These are phyloP conservation scores for Hippocampus barbouri DNA, from an alignment of 2,113 vertebrate genomes.

Conservation along the genomic window DNA sequence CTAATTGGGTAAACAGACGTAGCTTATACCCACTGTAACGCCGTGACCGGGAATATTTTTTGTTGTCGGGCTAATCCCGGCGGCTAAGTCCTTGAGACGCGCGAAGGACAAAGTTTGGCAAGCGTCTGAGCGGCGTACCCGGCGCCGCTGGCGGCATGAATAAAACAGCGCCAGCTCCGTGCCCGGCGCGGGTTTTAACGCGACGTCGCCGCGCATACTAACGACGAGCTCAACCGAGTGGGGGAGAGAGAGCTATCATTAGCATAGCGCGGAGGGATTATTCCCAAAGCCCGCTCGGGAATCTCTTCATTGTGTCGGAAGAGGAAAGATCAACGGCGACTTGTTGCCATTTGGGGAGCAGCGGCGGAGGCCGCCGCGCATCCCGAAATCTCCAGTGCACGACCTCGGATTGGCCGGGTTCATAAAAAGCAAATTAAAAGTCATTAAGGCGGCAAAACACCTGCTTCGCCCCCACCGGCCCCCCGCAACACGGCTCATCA, in stretches of 20 bases:
- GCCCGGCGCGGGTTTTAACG: constrained; percentile 41
- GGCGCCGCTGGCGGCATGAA: constrained; percentile 51
- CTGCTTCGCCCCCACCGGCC: constrained; percentile 50
- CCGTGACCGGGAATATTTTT: constrained; percentile 17
- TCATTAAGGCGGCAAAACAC: constrained; percentile 70
- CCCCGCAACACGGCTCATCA: constrained; percentile 46
- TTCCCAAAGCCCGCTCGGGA: constrained; percentile 59
- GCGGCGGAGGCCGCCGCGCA: background rate
- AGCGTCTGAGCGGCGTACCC: constrained; percentile 52
- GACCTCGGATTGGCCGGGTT: constrained; percentile 65
- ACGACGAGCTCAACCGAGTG: constrained; percentile 59
- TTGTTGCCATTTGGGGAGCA: constrained; percentile 37
- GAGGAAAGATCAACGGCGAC: constrained; percentile 58
- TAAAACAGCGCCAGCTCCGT: constrained; percentile 45
- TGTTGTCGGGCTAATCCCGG: constrained; percentile 28
- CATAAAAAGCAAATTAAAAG: constrained; percentile 77
- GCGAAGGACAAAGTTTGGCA: constrained; percentile 49
- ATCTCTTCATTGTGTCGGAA: constrained; percentile 68
- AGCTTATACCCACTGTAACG: constrained; percentile 9
- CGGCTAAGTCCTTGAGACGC: constrained; percentile 52
- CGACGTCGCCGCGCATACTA: constrained; percentile 60
- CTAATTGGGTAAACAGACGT: constrained; percentile 18
- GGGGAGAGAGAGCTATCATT: constrained; percentile 48
- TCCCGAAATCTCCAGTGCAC: background rate
- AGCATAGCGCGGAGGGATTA: constrained; percentile 67